These are phyloP conservation scores for Drosophila virilis DNA, from an alignment of 1,140 invertebrate species.

Conservation along the genomic window DNA sequence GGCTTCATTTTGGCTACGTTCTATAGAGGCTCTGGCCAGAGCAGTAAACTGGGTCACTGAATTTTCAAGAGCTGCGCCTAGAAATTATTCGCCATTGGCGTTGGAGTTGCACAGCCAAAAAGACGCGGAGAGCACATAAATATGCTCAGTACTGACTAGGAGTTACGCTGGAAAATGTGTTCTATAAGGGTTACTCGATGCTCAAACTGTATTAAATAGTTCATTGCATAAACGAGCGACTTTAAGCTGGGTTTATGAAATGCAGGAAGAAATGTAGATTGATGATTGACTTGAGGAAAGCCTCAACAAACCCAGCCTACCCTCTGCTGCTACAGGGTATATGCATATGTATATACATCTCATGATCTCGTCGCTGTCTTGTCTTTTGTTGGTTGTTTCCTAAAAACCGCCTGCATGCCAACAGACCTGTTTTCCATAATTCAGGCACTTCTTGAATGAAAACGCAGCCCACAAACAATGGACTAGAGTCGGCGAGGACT, in stretches of 20 bases:
- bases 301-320: background rate
- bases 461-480: slow-evolving; percentile 50
- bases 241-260: no score
- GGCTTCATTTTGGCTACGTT: slow-evolving; percentile 10
- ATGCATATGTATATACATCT: slow-evolving; percentile 42
- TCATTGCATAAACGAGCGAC: no score
- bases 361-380: slow-evolving; percentile 31
- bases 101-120: slow-evolving; percentile 22
- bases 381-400: slow-evolving; percentile 38
- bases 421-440: slow-evolving; percentile 79
- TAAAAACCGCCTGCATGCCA: slow-evolving; percentile 70
- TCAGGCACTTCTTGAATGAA: slow-evolving; percentile 62
- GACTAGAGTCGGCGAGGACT: slow-evolving; percentile 10
- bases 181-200: no score
- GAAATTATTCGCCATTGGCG: slow-evolving; percentile 53
- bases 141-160: background rate
- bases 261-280: no score
- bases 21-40: slow-evolving; percentile 34
- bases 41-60: slow-evolving; percentile 74
- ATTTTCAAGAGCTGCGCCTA: slow-evolving; percentile 78
- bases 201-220: no score
- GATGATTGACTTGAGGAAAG: no score
- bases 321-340: background rate
- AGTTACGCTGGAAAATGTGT: background rate
- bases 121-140: background rate